A percentile compares a stretch with the other conserved stretches of the same genome.
phyloP scores from a whole-genome alignment of 1,140 invertebrate genomes.

The Lepidurus packardi region DNA sequence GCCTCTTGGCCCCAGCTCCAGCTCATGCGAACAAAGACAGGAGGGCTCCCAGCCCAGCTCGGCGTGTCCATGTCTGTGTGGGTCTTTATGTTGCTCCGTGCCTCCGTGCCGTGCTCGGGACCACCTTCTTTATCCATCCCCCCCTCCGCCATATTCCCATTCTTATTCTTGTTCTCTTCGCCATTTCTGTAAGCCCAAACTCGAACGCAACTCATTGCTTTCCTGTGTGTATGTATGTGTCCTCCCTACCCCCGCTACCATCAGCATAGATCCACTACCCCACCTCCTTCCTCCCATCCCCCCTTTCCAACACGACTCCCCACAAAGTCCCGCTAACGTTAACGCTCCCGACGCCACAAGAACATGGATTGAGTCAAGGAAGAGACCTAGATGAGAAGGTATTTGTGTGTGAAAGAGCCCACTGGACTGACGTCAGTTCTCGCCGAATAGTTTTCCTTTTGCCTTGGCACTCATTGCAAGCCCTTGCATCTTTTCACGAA shows the following conservation, averaged over 20 bases:
- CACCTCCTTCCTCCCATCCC: background rate
- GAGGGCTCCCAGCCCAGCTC: slow-evolving; percentile 11
- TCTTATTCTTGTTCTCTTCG: slow-evolving; percentile 6
- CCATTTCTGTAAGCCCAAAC: background rate
- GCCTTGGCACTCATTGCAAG: background rate
- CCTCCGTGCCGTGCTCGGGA: slow-evolving; percentile 15
- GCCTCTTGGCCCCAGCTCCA: slow-evolving; percentile 5
- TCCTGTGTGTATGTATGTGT: background rate
- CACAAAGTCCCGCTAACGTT: slow-evolving; percentile 12
- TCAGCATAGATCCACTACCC: background rate
- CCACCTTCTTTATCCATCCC: slow-evolving; percentile 1
- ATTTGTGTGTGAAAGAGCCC: slow-evolving; percentile 13
- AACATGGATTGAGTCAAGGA: slow-evolving; percentile 18
- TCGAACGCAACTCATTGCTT: slow-evolving; percentile 17
- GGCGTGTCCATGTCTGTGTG: slow-evolving; percentile 10
- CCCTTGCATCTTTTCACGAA: background rate
- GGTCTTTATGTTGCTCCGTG: slow-evolving; percentile 21
- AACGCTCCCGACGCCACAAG: slow-evolving; percentile 20
- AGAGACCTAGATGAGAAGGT: slow-evolving; percentile 18
- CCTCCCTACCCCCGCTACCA: background rate
- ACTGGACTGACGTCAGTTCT: slow-evolving; percentile 14
- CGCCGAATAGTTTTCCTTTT: background rate
- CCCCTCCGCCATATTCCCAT: background rate
- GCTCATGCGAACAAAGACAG: slow-evolving; percentile 21
- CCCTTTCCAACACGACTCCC: background rate